Conservation (phyloP, 2,113 vertebrate species). For the Panthera leo region DNA sequence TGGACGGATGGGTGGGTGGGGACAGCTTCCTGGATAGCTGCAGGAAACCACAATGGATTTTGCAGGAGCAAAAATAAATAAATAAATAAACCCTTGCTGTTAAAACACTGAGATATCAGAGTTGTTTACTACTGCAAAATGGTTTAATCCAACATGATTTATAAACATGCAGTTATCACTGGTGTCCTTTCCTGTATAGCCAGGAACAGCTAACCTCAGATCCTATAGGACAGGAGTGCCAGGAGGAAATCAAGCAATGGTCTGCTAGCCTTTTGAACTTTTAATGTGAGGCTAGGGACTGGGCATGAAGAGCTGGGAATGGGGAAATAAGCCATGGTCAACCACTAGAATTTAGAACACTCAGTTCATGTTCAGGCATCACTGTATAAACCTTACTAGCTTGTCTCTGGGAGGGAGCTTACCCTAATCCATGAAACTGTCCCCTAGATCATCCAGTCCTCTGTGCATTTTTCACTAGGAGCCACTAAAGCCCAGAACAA, state of each 20-base stretch:
- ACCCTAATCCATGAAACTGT: background rate
- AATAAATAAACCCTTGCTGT: background rate
- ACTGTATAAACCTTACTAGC: background rate
- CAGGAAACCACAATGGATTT: background rate
- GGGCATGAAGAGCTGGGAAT: background rate
- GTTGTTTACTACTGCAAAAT: background rate
- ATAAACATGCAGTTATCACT: background rate
- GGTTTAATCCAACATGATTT: background rate
- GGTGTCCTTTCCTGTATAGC: background rate
- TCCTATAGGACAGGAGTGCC: background rate
- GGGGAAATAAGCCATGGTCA: background rate
- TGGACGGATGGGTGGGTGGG: no score
- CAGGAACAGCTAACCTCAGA: background rate
- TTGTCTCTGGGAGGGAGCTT: background rate
- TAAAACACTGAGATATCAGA: background rate
- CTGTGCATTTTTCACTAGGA: background rate
- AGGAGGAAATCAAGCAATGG: background rate
- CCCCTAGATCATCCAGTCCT: background rate
- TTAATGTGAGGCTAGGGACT: background rate
- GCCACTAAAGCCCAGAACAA: conserved; percentile 37
- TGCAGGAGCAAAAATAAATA: background rate
- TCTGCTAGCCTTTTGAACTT: background rate
- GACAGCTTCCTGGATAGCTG: background rate
- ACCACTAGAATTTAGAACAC: background rate
- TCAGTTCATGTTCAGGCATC: background rate